These are phyloP conservation scores for Crotalus horridus DNA, from an alignment of 2,113 vertebrate species.

Conservation along the genomic window DNA sequence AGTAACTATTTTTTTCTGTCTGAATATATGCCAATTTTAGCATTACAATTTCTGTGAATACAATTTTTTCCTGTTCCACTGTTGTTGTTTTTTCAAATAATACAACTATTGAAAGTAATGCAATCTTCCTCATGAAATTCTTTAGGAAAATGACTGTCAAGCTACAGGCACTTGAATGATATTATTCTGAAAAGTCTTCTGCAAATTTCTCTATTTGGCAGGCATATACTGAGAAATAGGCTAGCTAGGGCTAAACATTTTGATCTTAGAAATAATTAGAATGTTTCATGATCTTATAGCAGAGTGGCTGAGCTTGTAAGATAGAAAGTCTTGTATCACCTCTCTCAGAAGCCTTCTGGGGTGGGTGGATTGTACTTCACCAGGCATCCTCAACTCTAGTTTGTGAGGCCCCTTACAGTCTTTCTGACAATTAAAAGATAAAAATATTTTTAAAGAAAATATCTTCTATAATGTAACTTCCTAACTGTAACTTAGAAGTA, in stretches of 20 bases:
- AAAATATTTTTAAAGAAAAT: neutral
- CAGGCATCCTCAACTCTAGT: neutral
- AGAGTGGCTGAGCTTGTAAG: neutral
- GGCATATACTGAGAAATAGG: neutral
- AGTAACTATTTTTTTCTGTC: neutral
- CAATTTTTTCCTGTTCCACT: neutral
- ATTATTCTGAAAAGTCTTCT: neutral
- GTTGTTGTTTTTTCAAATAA: neutral
- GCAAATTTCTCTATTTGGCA: neutral
- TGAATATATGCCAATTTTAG: neutral
- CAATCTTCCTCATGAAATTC: neutral
- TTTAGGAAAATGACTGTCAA: neutral
- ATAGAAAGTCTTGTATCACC: neutral
- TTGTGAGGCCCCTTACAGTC: neutral
- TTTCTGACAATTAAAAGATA: neutral
- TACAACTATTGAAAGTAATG: neutral
- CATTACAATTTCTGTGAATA: neutral
- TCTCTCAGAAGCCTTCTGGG: neutral
- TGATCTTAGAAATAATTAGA: neutral
- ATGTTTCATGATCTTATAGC: neutral
- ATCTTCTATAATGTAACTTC: neutral
- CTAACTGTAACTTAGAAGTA: neutral
- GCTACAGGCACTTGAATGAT: neutral
- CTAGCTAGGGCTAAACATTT: neutral
- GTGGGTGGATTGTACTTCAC: neutral